phyloP scores from a whole-genome alignment of 2,113 vertebrate genomes.

The Malurus melanocephalus region DNA sequence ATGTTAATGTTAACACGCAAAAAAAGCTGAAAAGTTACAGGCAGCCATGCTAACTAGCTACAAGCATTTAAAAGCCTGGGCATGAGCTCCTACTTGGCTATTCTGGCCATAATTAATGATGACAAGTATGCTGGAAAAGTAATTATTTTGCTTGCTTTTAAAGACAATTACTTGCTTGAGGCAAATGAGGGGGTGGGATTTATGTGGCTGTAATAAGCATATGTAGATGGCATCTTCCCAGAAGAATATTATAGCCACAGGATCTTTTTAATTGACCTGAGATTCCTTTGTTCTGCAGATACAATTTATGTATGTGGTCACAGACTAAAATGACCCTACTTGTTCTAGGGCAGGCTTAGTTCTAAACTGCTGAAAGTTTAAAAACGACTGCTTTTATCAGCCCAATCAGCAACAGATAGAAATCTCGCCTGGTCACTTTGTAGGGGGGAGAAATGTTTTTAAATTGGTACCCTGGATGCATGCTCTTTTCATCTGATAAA shows the following conservation, averaged over 20 bases:
- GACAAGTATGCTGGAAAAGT: slow-evolving; percentile 49
- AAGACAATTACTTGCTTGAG: slow-evolving; percentile 38
- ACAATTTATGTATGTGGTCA: slow-evolving; percentile 42
- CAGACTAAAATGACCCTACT: slow-evolving; percentile 37
- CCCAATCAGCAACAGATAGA: neutral
- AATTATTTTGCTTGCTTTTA: slow-evolving; percentile 60
- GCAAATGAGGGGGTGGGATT: slow-evolving; percentile 37
- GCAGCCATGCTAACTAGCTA: slow-evolving; percentile 26
- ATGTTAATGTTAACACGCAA: slow-evolving; percentile 2
- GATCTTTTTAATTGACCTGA: slow-evolving; percentile 59
- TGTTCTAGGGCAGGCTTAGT: neutral
- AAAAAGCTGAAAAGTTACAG: slow-evolving; percentile 21
- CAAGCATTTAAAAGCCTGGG: slow-evolving; percentile 29
- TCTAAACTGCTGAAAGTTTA: slow-evolving; percentile 27
- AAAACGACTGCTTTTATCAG: neutral
- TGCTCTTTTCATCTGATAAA: neutral
- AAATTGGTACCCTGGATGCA: neutral
- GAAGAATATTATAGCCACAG: slow-evolving; percentile 48
- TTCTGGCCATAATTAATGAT: slow-evolving; percentile 55
- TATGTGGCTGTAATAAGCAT: slow-evolving; percentile 36
- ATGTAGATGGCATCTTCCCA: slow-evolving; percentile 50
- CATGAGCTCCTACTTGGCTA: slow-evolving; percentile 37
- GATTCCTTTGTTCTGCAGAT: slow-evolving; percentile 51
- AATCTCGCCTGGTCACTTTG: neutral
- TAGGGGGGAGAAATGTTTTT: neutral